Evolutionary conservation across 2,797 vertebrate genomes (phyloP).

Genomic region (Microctenopoma lineatum): DNA sequence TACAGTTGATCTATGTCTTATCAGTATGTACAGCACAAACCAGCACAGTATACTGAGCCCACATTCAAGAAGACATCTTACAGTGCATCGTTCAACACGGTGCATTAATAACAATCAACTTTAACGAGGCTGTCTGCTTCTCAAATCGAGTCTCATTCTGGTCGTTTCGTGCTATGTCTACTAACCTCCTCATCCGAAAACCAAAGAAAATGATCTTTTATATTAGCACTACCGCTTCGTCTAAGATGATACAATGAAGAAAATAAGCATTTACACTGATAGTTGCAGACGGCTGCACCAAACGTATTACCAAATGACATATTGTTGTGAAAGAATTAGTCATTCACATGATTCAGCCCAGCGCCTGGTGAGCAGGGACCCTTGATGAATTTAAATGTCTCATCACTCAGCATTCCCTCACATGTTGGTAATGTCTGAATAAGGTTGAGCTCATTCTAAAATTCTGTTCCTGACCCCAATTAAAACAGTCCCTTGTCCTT

Average conservation of each 20-base stretch:
- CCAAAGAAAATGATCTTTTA: neutral
- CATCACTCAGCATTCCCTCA: constrained; percentile 47
- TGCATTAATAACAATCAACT: constrained; percentile 28
- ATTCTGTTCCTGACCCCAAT: neutral
- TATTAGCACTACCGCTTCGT: neutral
- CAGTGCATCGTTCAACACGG: neutral
- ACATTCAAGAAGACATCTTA: constrained; percentile 5
- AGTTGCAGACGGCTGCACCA: neutral
- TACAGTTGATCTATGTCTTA: constrained; percentile 1
- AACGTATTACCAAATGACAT: constrained; percentile 24
- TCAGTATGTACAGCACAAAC: constrained; percentile 1
- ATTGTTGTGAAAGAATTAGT: constrained; percentile 10
- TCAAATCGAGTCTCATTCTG: neutral
- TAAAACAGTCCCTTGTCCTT: neutral
- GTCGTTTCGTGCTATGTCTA: neutral
- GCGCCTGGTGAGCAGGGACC: constrained; percentile 24
- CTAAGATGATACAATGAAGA: neutral
- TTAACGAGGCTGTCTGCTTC: neutral
- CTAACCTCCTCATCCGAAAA: constrained; percentile 16
- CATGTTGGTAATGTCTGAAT: constrained; percentile 16
- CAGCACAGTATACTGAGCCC: constrained; percentile 8
- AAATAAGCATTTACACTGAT: neutral
- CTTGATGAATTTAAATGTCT: constrained; percentile 59
- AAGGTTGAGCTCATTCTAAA: constrained; percentile 26
- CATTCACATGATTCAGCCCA: constrained; percentile 45